Base-by-base conservation (phyloP, 2,888 invertebrate species). In the Drosophila mimetica region DNA sequence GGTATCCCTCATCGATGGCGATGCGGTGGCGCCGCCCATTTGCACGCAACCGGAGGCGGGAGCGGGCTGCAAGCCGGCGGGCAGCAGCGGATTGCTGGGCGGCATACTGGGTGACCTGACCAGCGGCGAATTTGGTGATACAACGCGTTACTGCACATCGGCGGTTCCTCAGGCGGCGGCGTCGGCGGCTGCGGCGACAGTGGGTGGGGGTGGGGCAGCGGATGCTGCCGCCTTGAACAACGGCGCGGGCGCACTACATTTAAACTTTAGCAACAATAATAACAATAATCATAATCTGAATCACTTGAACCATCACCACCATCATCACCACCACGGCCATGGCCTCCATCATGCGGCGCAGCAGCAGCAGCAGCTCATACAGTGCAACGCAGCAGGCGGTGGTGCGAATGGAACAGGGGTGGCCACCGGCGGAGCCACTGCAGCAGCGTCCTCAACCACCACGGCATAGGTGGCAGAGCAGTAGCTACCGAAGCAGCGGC, bases 31-130 rank as follows among this genome's bases (percentile, higher is more conserved):
- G 70, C 83, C 88, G 69, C 91, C 91, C 32, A 92, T 92, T 50
- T 91, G 92, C 75, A 92, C 92, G 46, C 92, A 92, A 64, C 92
- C 92, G 9, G 92, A 92, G 86, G 88, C 92, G 44, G 91, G 91
- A 51, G 82, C 89, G 22, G 91, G 86, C 53, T 77, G 82, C n/a
- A 78, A 74, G 74, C 88, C 77, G 81, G 86, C 71, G 22, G 90
- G 90, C 59, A 89, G 90, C 65, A 88, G 88, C 34, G 90, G 90
- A n/a, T 76, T 91, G 6, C 78, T 91, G 64, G 91, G 91, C 34
- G 91, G 91, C 57, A 91, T 91, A 51, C 70, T 91, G 57, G 91
- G 91, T 9, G 91, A 91, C 77, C 78, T 91, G 61, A 90, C 90
- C 63, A 90, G 90, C 80, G 90, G 90, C 73, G 90, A 90, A 86